These are phyloP conservation scores for Zapus hudsonius DNA, from an alignment of 2,113 vertebrate species.

Conservation along the genomic window DNA sequence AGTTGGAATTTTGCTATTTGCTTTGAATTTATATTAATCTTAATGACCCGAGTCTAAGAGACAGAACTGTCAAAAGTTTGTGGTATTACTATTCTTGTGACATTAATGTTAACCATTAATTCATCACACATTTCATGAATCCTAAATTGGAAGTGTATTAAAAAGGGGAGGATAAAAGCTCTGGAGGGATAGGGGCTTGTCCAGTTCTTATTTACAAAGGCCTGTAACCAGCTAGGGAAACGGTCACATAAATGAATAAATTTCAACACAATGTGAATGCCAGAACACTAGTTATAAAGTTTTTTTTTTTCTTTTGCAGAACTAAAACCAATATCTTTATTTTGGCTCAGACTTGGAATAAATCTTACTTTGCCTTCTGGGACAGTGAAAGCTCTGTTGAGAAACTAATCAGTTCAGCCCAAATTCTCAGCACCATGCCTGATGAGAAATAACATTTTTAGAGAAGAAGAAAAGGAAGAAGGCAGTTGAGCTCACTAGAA, in stretches of 20 bases:
- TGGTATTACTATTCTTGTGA: background rate
- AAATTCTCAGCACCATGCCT: slow-evolving; percentile 66
- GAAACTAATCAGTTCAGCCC: slow-evolving; percentile 65
- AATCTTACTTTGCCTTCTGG: slow-evolving; percentile 62
- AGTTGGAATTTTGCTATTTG: background rate
- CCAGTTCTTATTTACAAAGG: background rate
- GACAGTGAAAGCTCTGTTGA: slow-evolving; percentile 65
- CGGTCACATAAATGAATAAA: background rate
- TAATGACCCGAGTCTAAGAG: background rate
- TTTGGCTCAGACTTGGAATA: slow-evolving; percentile 66
- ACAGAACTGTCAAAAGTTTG: background rate
- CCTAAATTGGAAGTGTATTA: background rate
- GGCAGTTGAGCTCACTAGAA: slow-evolving; percentile 12
- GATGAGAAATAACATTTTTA: slow-evolving; percentile 65
- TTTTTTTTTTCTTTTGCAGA: slow-evolving; percentile 53
- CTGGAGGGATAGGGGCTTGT: background rate
- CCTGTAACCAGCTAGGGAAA: background rate
- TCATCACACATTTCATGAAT: slow-evolving; percentile 3
- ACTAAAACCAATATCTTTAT: slow-evolving; percentile 72
- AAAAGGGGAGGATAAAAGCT: background rate
- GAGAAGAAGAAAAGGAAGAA: slow-evolving; percentile 52
- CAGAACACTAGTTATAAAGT: background rate
- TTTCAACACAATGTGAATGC: background rate
- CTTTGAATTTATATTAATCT: background rate
- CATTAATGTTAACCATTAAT: background rate